Percentiles rank a stretch among this genome's conserved stretches.
These are phyloP conservation scores for Xanthorhoe designata DNA, from an alignment of 2,888 invertebrate genomes.

Conservation along the genomic window DNA sequence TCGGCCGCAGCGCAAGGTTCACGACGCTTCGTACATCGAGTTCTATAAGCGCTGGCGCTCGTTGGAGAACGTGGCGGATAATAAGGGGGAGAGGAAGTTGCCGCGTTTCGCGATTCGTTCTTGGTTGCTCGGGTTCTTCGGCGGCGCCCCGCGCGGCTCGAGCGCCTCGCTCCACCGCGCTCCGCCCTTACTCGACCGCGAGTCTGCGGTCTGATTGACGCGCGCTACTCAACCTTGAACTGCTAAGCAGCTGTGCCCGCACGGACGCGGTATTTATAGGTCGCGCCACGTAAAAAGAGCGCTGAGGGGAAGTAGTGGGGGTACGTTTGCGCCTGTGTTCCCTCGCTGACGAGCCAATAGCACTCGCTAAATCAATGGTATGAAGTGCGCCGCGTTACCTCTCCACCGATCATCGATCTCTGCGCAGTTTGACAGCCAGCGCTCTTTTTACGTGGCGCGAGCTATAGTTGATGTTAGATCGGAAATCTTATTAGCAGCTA, in stretches of 20 bases:
- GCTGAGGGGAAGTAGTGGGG: too few relatives aligned
- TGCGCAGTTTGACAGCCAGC: too few relatives aligned
- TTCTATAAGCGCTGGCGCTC: constrained; percentile 92
- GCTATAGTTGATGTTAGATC: constrained; percentile 7
- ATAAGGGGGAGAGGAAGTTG: constrained; percentile 82
- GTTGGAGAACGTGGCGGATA: constrained; percentile 88
- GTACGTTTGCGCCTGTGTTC: too few relatives aligned
- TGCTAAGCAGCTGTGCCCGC: background rate
- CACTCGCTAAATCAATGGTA: too few relatives aligned
- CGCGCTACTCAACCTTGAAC: background rate
- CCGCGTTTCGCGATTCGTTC: constrained; percentile 88
- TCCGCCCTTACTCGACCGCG: constrained; percentile 77
- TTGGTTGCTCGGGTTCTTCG: constrained; percentile 91
- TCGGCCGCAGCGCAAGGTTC: constrained; percentile 69
- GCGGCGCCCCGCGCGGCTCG: constrained; percentile 89
- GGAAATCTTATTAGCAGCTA: background rate
- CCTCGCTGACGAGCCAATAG: too few relatives aligned
- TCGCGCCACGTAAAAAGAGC: too few relatives aligned
- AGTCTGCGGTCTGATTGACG: constrained; percentile 76
- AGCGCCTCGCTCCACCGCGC: constrained; percentile 77
- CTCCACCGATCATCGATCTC: too few relatives aligned
- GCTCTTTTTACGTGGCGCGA: too few relatives aligned
- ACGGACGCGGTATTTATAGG: constrained; percentile 3
- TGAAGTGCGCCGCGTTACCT: too few relatives aligned
- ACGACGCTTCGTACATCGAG: constrained; percentile 77